Percentiles rank a stretch among this genome's conserved stretches.
Evolutionary conservation across 2,113 vertebrate genomes (phyloP).

Genomic region (Mustelus asterias): DNA sequence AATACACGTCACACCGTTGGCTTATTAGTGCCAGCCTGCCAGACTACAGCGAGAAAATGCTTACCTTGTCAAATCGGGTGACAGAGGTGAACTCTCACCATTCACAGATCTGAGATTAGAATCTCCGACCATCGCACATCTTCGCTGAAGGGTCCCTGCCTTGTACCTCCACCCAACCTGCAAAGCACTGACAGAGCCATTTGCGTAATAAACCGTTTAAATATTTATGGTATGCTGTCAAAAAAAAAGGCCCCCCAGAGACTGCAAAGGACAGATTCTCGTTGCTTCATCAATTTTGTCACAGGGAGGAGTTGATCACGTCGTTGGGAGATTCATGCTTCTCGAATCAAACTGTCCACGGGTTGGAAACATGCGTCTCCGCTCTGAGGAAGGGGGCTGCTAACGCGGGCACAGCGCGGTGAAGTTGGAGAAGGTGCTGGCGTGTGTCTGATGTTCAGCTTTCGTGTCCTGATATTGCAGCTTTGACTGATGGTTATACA

Average conservation of each 20-base stretch:
- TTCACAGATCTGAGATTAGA: background rate
- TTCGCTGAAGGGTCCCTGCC: background rate
- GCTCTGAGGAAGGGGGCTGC: background rate
- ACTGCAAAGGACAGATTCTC: background rate
- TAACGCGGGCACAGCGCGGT: background rate
- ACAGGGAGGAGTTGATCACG: background rate
- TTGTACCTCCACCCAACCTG: background rate
- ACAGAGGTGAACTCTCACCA: background rate
- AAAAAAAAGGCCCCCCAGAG: no score
- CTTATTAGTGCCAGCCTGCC: background rate
- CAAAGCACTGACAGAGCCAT: background rate
- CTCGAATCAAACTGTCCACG: background rate
- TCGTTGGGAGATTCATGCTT: background rate
- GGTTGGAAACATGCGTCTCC: background rate
- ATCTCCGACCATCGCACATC: background rate
- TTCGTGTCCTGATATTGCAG: background rate
- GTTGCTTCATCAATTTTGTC: background rate
- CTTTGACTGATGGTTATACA: background rate
- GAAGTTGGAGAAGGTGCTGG: background rate
- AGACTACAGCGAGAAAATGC: background rate
- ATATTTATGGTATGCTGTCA: background rate
- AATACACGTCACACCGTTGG: background rate
- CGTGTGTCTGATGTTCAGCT: background rate
- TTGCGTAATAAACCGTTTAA: background rate
- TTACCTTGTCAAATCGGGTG: constrained; percentile 13